Evolutionary conservation across 2,888 invertebrate genomes (phyloP).

Genomic region (Heliconius erato): DNA sequence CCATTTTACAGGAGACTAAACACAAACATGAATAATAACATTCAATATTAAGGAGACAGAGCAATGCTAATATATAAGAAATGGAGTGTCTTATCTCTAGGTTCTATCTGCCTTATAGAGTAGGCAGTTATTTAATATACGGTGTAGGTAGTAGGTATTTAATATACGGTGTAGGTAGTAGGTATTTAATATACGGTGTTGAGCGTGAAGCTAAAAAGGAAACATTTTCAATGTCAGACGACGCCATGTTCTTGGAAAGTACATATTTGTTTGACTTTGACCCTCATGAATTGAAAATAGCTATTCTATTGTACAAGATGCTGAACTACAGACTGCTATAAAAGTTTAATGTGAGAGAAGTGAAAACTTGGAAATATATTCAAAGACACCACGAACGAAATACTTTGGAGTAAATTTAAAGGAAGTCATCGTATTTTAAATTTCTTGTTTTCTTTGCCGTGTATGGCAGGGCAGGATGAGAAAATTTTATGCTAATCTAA

Average conservation of each 20-base stretch:
- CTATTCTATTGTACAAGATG: slow-evolving; percentile 27
- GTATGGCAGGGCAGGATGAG: no score
- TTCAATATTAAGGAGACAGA: no score
- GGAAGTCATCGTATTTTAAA: not conserved
- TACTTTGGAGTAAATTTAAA: not conserved
- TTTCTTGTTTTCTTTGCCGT: no score
- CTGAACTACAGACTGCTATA: slow-evolving; percentile 33
- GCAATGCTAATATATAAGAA: no score
- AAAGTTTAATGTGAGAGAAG: slow-evolving; percentile 38
- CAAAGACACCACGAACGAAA: slow-evolving; percentile 11
- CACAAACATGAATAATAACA: no score
- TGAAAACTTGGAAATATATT: slow-evolving; percentile 34
- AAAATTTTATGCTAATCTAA: not conserved
- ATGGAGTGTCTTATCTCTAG: no score
- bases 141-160: no score
- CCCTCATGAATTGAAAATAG: slow-evolving; percentile 37
- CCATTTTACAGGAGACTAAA: no score
- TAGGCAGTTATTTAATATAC: no score
- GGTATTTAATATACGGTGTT: not conserved
- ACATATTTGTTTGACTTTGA: slow-evolving; percentile 29
- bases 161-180: no score
- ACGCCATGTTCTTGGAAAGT: slow-evolving; percentile 14
- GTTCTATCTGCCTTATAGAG: no score
- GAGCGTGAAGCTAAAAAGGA: not conserved
- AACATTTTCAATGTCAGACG: slow-evolving; percentile 2